Evolutionary conservation across 2,797 vertebrate genomes (phyloP).

Genomic region (Eidolon dupreanum): DNA sequence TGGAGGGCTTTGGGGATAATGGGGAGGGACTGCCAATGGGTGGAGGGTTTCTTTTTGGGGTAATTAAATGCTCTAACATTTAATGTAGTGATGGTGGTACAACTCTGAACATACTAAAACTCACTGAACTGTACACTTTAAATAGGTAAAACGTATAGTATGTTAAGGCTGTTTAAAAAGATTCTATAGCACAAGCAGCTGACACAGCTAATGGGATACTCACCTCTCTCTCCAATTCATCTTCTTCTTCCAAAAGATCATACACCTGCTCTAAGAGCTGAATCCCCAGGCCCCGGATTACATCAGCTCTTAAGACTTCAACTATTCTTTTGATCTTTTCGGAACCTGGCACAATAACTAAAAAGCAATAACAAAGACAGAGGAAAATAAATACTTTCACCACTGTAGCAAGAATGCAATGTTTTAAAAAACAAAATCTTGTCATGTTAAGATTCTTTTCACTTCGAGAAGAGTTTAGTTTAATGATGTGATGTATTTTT

Average conservation of each 20-base stretch:
- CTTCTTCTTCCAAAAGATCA: conserved; percentile 94
- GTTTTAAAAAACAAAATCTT: neutral
- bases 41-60: neutral
- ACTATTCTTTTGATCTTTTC: conserved; percentile 94
- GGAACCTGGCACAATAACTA: conserved; percentile 89
- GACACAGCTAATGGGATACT: conserved; percentile 44
- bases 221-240: conserved; percentile 93
- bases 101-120: conserved; percentile 38
- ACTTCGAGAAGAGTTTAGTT: conserved; percentile 29
- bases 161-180: neutral
- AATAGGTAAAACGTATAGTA: neutral
- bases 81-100: neutral
- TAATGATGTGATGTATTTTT: conserved; percentile 40
- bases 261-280: conserved; percentile 93
- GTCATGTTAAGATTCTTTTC: neutral
- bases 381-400: neutral
- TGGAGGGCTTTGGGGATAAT: neutral
- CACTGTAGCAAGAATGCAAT: neutral
- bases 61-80: neutral
- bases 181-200: neutral
- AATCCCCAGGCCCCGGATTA: conserved; percentile 93
- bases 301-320: conserved; percentile 93
- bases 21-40: neutral
- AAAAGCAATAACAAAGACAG: conserved; percentile 53
- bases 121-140: neutral